Conservation (phyloP, 2,113 vertebrate genomes). For the Brevimyrus niger region DNA sequence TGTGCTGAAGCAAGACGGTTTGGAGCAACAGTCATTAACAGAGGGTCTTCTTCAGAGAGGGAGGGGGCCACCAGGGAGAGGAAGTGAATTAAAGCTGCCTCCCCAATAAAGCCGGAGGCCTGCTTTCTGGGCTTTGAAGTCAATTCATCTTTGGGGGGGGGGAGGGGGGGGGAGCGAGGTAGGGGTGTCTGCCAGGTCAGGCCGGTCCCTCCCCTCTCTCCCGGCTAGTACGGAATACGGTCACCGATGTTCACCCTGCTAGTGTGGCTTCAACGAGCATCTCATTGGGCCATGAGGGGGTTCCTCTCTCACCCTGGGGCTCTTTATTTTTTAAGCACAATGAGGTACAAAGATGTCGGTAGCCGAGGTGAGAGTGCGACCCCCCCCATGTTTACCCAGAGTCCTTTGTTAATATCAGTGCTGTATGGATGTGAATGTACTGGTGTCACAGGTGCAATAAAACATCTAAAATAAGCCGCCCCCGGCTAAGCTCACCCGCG, state of each 20-base stretch:
- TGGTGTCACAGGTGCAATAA: background rate
- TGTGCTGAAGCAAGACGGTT: background rate
- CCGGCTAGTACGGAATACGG: slow-evolving; percentile 47
- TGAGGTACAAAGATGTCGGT: background rate
- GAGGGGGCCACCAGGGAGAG: background rate
- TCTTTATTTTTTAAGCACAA: background rate
- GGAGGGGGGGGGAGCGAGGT: background rate
- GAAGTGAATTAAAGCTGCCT: slow-evolving; percentile 49
- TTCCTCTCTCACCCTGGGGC: background rate
- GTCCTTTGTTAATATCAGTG: too few relatives aligned
- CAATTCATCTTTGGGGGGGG: slow-evolving; percentile 33
- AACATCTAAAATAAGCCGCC: background rate
- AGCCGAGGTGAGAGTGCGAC: background rate
- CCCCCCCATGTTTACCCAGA: too few relatives aligned
- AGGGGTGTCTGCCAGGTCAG: slow-evolving; percentile 37
- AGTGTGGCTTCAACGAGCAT: background rate
- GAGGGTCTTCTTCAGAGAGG: slow-evolving; percentile 25
- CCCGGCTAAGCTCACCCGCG: background rate
- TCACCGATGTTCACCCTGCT: slow-evolving; percentile 39
- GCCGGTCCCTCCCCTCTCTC: slow-evolving; percentile 29
- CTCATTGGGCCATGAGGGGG: background rate
- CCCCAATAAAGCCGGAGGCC: slow-evolving; percentile 50
- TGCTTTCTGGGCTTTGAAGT: slow-evolving; percentile 52
- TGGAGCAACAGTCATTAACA: slow-evolving; percentile 36
- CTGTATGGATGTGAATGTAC: background rate